Evolutionary conservation across 2,888 invertebrate genomes (phyloP).

Genomic region (Diarsia dahlii): DNA sequence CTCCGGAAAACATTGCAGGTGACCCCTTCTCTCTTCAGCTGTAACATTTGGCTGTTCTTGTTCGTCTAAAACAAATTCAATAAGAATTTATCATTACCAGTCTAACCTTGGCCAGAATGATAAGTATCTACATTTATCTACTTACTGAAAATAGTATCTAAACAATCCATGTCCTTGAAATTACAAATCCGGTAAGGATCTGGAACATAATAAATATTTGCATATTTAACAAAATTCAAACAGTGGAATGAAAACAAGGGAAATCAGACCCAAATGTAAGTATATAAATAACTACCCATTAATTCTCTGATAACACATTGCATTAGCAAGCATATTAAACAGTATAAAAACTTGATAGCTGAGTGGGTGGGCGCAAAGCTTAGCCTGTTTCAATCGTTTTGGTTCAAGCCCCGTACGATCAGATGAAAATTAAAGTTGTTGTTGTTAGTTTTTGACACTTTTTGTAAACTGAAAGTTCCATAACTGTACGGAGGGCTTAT

Average conservation of each 20-base stretch:
- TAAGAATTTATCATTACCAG: neutral
- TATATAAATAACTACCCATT: neutral
- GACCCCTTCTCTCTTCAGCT: neutral
- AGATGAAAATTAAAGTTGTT: neutral
- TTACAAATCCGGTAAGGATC: slow-evolving; percentile 83
- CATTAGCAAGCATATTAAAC: neutral
- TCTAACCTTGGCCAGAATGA: neutral
- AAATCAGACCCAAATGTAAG: neutral
- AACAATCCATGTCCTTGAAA: slow-evolving; percentile 88
- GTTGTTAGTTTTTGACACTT: neutral
- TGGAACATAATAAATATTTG: slow-evolving; percentile 59
- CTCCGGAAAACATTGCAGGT: slow-evolving; percentile 90
- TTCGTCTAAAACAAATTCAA: slow-evolving; percentile 32
- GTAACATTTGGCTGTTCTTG: neutral
- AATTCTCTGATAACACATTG: neutral
- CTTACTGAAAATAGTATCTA: slow-evolving; percentile 80
- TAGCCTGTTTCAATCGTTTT: neutral
- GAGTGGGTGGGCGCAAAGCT: neutral
- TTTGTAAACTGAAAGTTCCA: no score
- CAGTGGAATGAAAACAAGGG: neutral
- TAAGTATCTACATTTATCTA: slow-evolving; percentile 4
- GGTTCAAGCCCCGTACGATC: neutral
- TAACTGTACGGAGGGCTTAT: no score
- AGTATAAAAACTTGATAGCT: neutral
- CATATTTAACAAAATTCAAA: neutral